A percentile compares a stretch with the other conserved stretches of the same genome.
phyloP scores from a whole-genome alignment of 2,113 vertebrate genomes.

The Anarhynchus alexandrinus region DNA sequence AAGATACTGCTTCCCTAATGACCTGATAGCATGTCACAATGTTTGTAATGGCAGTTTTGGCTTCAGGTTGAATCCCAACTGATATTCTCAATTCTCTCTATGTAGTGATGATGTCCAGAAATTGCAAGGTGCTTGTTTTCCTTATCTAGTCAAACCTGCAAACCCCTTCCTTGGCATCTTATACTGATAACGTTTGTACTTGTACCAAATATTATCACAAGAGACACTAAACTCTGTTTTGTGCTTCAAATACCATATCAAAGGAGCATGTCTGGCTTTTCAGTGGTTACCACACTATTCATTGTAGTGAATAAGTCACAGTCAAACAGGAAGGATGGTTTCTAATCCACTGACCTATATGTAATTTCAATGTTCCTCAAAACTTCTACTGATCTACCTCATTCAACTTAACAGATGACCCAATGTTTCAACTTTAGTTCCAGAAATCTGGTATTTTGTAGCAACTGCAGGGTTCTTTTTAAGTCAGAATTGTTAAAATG shows the following conservation, averaged over 20 bases:
- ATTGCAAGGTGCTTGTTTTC: not conserved
- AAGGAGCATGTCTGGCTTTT: not conserved
- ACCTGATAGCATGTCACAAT: not conserved
- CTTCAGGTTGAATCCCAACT: not conserved
- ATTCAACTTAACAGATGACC: accelerated
- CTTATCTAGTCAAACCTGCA: not conserved
- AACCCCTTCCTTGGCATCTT: not conserved
- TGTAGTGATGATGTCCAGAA: not conserved
- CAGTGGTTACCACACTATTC: not conserved
- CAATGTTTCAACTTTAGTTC: not conserved
- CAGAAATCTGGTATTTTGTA: not conserved
- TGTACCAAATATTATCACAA: not conserved
- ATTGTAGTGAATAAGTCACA: not conserved
- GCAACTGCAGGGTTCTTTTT: not conserved
- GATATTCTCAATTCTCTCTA: not conserved
- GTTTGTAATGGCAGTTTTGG: not conserved
- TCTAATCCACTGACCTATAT: not conserved
- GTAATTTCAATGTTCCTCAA: not conserved
- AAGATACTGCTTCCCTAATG: not conserved
- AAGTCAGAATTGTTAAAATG: not conserved
- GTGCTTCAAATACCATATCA: not conserved
- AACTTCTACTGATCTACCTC: not conserved
- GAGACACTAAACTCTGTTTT: not conserved
- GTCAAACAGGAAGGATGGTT: not conserved
- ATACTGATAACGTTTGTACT: not conserved